Conservation (phyloP, 2,888 invertebrate genomes). For the Agrochola lychnidis region DNA sequence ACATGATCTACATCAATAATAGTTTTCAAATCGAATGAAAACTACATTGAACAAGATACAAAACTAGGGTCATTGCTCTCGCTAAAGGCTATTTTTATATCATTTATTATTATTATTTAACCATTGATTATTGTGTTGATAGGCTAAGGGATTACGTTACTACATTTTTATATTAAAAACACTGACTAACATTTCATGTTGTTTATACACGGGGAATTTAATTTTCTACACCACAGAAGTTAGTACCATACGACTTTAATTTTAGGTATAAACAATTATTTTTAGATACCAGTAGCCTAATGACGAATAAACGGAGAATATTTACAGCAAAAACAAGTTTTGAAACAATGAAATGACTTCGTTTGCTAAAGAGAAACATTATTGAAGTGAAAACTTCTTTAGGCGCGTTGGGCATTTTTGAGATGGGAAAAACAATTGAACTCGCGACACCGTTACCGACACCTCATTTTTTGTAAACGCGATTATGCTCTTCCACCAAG, state of each 20-base stretch:
- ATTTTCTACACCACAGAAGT: constrained; percentile 51
- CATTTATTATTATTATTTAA: constrained; percentile 40
- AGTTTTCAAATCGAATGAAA: constrained; percentile 84
- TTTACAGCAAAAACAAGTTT: constrained; percentile 18
- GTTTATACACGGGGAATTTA: constrained; percentile 46
- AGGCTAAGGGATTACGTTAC: constrained; percentile 53
- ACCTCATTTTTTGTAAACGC: too few species aligned
- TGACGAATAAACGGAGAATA: constrained; percentile 11
- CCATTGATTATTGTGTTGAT: constrained; percentile 61
- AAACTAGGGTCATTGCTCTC: constrained; percentile 57
- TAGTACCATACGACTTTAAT: constrained; percentile 56
- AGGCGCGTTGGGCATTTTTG: too few species aligned
- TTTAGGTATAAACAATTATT: constrained; percentile 22
- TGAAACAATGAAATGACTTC: neutral
- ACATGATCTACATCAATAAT: constrained; percentile 76
- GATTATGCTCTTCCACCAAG: too few species aligned
- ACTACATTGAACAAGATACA: constrained; percentile 81
- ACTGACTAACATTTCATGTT: constrained; percentile 48
- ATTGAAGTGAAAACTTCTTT: too few species aligned
- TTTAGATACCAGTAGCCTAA: constrained; percentile 24
- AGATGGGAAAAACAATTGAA: too few species aligned
- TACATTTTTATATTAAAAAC: constrained; percentile 46
- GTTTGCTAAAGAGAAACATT: neutral
- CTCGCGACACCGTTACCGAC: too few species aligned
- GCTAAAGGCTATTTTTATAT: constrained; percentile 55